Evolutionary conservation across 2,797 vertebrate species (phyloP), one percentile per base, ranked within the genome.

Genomic region (Ara ararauna): DNA sequence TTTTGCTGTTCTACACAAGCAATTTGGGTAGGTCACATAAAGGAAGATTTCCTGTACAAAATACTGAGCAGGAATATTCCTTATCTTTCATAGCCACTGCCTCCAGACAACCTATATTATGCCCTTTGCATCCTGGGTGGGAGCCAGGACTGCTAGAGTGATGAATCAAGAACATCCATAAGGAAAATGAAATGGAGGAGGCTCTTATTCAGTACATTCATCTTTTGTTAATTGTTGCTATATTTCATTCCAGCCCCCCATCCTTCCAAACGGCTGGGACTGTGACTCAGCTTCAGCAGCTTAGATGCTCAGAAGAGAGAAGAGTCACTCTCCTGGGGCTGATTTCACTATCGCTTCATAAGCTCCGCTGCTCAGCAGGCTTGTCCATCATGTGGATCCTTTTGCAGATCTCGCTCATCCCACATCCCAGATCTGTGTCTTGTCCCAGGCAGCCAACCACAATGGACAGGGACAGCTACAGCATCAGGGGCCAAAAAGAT

Each of bases 111-210:
- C 78, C 62, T 90, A 30, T 87, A 81, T 85, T 77, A 58, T 75
- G 81, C 73, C 75, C 84, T 94, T 92, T 94, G 45, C 66, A 54
- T 89, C 54, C 86, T 95, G 87, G 70, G 78, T 85, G 81, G 27
- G 22, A 96, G 84, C 89, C 95, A 96, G 81, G 62, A 58, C 76
- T 68, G 87, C 90, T 32, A 7, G 65, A 91, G 42, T 62, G 93
- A 92, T 92, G 90, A 95, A 96, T 95, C 92, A 96, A 65, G 90
- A 90, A 29, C 50, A 91, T 93, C 87, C 93, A 86, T 90, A 93
- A 94, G 87, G 96, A 93, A 95, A 96, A 96, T 89, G 54, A 95
- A 95, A 96, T 87, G 81, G 90, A 95, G 84, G 61, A 89, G 77
- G 68, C 86, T 90, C 86, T 92, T 95, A 75, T 85, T 89, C 81